Base-by-base conservation (phyloP, 2,888 invertebrate species). In the Aporophyla lueneburgensis region DNA sequence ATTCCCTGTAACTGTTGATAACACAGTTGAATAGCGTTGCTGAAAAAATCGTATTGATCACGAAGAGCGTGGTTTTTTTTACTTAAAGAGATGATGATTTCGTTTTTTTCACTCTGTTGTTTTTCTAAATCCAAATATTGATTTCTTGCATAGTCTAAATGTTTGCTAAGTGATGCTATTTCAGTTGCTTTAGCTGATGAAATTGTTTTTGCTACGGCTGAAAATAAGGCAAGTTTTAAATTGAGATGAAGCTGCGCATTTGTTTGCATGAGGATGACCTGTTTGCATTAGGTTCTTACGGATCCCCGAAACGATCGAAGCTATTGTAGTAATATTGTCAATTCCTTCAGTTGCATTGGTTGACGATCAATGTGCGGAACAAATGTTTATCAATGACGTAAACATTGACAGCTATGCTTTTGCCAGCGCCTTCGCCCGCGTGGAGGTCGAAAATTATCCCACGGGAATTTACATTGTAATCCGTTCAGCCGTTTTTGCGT, bases 151-250 rank as follows among this genome's bases (percentile, higher is more conserved):
- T 76, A 67, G n/a, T 83, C 85, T 40, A 95, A 85, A 62, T 91
- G 86, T 43, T 85, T 87, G 40, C 83, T 89, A 14, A 93, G 86
- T n/a, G 81, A 80, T 65, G 79, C 80, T 9, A 86, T 89, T 88
- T 93, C 91, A 59, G 81, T 90, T 78, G 91, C 89, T 78, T 93
- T 94, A n/a, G 91, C 88, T 33, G 86, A 81, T 58, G 93, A 85
- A 16, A 93, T 81, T 21, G 90, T 89, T 88, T 91, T 93, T 54
- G 92, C 92, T 21, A 94, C 87, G 71, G 86, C 94, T 95, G 87
- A 75, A 91, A 91, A 65, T 65, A 75, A 73, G 69, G 14, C 5
- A 59, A 40, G 33, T 53, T 46, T 14, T 19, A 24, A 27, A 40
- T 40, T 16, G 6, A 16, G 14, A 51, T 59, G 21, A 10, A 16